Conservation (phyloP, 2,888 invertebrate genomes). For the Rhingia rostrata region DNA sequence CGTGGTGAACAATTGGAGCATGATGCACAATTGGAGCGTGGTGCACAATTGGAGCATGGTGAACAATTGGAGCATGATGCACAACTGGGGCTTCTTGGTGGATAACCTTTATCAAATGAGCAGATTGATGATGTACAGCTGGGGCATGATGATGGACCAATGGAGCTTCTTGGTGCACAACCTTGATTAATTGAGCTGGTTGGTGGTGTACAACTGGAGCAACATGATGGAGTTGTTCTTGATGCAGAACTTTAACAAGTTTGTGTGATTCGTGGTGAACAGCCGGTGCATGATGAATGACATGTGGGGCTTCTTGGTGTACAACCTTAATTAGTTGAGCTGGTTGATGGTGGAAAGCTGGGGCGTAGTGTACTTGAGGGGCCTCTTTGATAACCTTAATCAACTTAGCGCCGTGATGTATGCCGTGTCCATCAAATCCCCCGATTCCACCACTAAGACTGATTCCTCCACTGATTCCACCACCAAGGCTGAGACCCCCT, state of each 20-base stretch:
- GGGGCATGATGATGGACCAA: conserved; percentile 9
- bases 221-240: conserved; percentile 72
- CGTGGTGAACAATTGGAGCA: conserved; percentile 20
- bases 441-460: neutral
- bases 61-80: conserved; percentile 69
- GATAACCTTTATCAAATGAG: conserved; percentile 34
- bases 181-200: conserved; percentile 75
- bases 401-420: conserved; percentile 73
- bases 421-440: neutral
- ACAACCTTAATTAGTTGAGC: conserved; percentile 59
- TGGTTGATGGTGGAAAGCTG: neutral
- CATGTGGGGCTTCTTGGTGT: conserved; percentile 72
- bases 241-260: conserved; percentile 71
- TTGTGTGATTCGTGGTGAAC: neutral
- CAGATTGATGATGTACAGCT: conserved; percentile 16
- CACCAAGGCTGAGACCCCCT: neutral
- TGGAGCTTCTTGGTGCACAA: conserved; percentile 68
- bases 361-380: neutral
- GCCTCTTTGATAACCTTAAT: conserved; percentile 75
- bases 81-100: conserved; percentile 16
- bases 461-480: neutral
- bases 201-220: conserved; percentile 14
- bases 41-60: conserved; percentile 21
- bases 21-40: conserved; percentile 71
- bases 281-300: neutral